Conservation (phyloP, 2,888 invertebrate species). For the Sphaerophoria rueppellii region DNA sequence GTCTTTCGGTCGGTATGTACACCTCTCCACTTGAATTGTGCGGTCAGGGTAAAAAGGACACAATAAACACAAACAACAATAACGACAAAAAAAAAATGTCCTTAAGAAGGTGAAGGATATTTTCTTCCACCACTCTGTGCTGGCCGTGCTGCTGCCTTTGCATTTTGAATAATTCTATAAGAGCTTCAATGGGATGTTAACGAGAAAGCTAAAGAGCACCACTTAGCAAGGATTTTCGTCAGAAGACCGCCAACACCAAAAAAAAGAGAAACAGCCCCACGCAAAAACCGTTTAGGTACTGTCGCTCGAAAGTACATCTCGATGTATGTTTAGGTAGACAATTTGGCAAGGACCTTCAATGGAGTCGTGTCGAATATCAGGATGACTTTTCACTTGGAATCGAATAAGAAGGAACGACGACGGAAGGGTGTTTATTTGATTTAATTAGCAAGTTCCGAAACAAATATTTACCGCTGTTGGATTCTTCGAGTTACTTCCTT, state of each 20-base stretch:
- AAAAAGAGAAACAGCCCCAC: too few relatives aligned
- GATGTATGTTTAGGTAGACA: neutral
- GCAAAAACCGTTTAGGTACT: neutral
- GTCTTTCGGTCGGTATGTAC: neutral
- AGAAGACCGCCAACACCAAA: constrained; percentile 5
- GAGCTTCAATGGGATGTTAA: constrained; percentile 23
- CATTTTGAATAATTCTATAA: neutral
- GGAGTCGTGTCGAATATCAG: neutral
- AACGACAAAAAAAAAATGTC: constrained; percentile 27
- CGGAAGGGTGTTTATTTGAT: constrained; percentile 51
- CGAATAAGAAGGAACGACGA: neutral
- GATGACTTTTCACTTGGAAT: neutral
- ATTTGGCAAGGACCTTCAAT: constrained; percentile 6
- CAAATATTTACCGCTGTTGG: constrained; percentile 64
- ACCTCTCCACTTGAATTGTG: neutral
- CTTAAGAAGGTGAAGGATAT: constrained; percentile 50
- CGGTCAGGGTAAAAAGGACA: constrained; percentile 54
- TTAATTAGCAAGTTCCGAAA: constrained; percentile 71
- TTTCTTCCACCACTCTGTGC: neutral
- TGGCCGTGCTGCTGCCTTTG: neutral
- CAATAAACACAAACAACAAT: constrained; percentile 8
- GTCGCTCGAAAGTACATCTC: neutral
- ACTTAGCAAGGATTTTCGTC: constrained; percentile 17
- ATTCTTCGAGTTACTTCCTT: constrained; percentile 40
- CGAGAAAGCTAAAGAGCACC: constrained; percentile 21